Base-by-base conservation (phyloP, 1,140 invertebrate species). In the Papilio polyxenes region DNA sequence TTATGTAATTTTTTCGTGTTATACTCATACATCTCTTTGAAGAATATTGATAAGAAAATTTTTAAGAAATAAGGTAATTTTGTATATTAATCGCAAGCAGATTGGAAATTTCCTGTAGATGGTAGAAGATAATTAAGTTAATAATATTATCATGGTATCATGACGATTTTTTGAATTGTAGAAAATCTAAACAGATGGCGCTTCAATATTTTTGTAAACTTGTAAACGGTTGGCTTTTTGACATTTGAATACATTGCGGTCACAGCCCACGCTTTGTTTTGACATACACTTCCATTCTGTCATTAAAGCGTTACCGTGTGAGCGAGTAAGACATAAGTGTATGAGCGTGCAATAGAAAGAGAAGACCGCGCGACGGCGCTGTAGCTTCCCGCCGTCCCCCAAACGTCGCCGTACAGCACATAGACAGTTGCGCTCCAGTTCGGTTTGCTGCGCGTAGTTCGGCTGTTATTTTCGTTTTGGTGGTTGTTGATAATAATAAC, bases 261-360 rank as follows among this genome's bases (percentile, higher is more conserved):
- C 82, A 84, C 86, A 90, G 84, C 89, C 89, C 92, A 92, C 89
- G 92, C 93, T 93, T 93, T 94, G 93, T 94, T 94, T 89, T 93
- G 92, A 94, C 92, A 92, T 89, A 85, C 82, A 86, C 86, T 85
- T 86, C 85, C 85, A 87, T 89, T 87, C 87, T 93, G 92, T 90
- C 91, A 93, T 86, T 82, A 83, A 87, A 89, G 89, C 89, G 86
- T 90, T 90, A 83, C 80, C 53, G 87, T 85, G 85, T 78, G 82
- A 91, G 83, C 74, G 87, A 88, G 87, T 88, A 9, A 82, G 13
- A 53, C 78, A 87, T 87, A 88, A 62, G 51, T 79, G 76, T 78
- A 82, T 44, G 23, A 0, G 10, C 48, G 75, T 49, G 88, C 72
- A 17, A 37, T 59, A 80, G 87, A 93, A 72, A 84, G 85, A 85